Base-by-base conservation (phyloP, 1,140 invertebrate species). In the Neodiprion lecontei region DNA sequence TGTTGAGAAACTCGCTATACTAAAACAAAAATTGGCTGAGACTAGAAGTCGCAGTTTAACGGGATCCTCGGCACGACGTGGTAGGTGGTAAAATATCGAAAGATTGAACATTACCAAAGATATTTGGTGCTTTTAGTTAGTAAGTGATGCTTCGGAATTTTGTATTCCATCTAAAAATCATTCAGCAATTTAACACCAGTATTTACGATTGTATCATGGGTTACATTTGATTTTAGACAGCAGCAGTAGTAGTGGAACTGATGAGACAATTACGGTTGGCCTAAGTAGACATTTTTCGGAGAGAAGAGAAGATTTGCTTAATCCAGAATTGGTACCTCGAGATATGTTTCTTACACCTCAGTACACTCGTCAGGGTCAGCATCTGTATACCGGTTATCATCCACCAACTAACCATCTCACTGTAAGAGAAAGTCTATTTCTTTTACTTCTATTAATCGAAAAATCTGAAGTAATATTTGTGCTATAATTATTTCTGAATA, bases 1-100 rank as follows among this genome's bases (percentile, higher is more conserved):
- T 7, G 90, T 92, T 0, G 92, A 93, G 76, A 94, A 93, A 81
- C 83, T 94, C 61, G 89, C 90, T 48, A 91, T 89, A 70, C 85
- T 94, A 3, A 92, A 90, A 79, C 91, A 92, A 83, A 91, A 93
- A 65, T 81, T 94, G n/a, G 89, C 90, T 9, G 91, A 92, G 81
- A 89, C 90, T 75, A 90, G 90, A 77, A 88, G 81, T 82, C 84
- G 84, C 7, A 86, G 82, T 78, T 78, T 81, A 76, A 84, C 78
- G 73, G 80, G 82, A 47, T 75, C 77, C 40, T 77, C 75, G 50
- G 7, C 17, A 50, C 72, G 68, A 76, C 70, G 79, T 79, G 79
- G 81, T 84, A 67, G 73, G 66, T 74, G 12, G 21, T 14, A 66
- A 40, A 40, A 40, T 40, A 40, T 40, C 17, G 28, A 40, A 40